phyloP scores from a whole-genome alignment of 2,797 vertebrate genomes.

The Mionectes olivaceus region DNA sequence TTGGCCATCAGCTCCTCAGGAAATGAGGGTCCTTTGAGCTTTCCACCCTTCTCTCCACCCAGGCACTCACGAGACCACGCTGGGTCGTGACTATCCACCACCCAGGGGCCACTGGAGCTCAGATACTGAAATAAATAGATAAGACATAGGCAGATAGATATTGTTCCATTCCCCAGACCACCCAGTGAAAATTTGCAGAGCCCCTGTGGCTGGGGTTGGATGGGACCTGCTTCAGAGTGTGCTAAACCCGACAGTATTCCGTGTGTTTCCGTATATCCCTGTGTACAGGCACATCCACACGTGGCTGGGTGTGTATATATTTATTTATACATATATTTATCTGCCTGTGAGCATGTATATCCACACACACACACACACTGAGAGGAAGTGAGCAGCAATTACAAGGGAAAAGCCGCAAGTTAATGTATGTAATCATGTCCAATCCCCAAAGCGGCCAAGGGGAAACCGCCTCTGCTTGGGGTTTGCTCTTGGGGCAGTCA shows the following conservation, averaged over 20 bases:
- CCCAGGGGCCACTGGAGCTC: neutral
- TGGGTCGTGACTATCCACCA: accelerated
- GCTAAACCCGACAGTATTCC: neutral
- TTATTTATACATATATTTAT: neutral
- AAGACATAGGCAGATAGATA: neutral
- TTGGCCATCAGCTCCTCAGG: neutral
- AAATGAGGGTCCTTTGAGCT: neutral
- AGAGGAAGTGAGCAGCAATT: conserved; percentile 10
- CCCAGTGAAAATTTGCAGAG: neutral
- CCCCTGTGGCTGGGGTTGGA: neutral
- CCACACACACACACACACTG: neutral
- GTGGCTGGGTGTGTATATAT: accelerated
- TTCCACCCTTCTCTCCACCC: neutral
- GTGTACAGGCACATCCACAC: neutral
- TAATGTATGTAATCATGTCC: conserved; percentile 39
- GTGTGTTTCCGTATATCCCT: neutral
- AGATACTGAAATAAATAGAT: neutral
- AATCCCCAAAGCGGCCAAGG: conserved; percentile 19
- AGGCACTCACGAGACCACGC: neutral
- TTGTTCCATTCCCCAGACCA: neutral
- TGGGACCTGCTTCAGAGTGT: neutral
- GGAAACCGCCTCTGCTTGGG: neutral
- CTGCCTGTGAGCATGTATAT: neutral
- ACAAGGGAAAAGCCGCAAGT: conserved; percentile 40
- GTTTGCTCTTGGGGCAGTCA: neutral